These are phyloP conservation scores for Penaeus monodon DNA, from an alignment of 2,888 invertebrate genomes.

Conservation along the genomic window DNA sequence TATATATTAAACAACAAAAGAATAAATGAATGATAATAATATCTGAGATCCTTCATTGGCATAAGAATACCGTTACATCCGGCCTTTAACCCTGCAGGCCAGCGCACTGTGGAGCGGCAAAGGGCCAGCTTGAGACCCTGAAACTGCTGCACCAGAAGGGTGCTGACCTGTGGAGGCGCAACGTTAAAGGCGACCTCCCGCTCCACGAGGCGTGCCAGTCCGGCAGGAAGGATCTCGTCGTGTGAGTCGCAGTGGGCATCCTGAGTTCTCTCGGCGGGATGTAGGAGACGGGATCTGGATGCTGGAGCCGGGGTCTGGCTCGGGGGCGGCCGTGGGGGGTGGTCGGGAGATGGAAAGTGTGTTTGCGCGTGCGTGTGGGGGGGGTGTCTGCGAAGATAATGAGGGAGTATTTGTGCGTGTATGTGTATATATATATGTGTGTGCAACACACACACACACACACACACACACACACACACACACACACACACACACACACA, in stretches of 20 bases:
- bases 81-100: constrained; percentile 73
- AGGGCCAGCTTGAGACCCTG: constrained; percentile 91
- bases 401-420: not conserved
- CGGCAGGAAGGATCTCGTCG: constrained; percentile 87
- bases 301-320: not conserved
- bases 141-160: constrained; percentile 81
- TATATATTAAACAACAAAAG: no score
- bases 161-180: constrained; percentile 91
- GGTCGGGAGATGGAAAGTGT: not conserved
- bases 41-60: no score
- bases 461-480: no score
- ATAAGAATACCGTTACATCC: no score
- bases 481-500: no score
- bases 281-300: not conserved
- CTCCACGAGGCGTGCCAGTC: constrained; percentile 96
- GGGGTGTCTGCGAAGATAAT: not conserved
- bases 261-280: not conserved
- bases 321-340: not conserved
- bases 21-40: no score
- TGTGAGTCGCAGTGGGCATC: constrained; percentile 48
- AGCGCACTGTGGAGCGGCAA: constrained; percentile 94
- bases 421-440: not conserved
- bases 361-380: not conserved
- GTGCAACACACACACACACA: no score
- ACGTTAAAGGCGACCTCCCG: constrained; percentile 93